Evolutionary conservation across 1,140 invertebrate genomes (phyloP), one percentile per base, ranked within the genome.

Genomic region (Phortica variegata): DNA sequence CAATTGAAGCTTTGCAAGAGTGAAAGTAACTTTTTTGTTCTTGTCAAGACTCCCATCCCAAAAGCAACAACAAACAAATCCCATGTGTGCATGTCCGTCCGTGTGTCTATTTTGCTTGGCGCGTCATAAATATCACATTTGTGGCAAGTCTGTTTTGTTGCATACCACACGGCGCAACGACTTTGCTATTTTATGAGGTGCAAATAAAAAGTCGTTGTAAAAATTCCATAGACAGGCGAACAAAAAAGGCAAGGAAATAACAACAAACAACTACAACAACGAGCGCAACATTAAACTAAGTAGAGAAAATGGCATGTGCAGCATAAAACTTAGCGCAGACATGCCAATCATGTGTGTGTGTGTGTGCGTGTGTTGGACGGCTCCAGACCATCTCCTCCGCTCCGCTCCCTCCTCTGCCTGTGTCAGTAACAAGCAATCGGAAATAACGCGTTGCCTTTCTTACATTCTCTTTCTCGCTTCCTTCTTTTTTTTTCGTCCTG

Each of bases 101-200:
- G n/a, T 54, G 60, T 65, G 61, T 65, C 61, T 59, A 46, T 43
- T 26, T 26, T 26, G 10, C 23, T 26, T 26, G 9, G 8, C 5
- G 43, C 60, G 56, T 68, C 63, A 68, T 68, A 68, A 68, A 68
- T 68, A 60, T 68, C 63, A 68, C 63, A 68, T 68, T 68, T 68
- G 63, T 60, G 63, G 63, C 63, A 68, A 60, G 68, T 31, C 34
- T 63, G 62, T 52, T 68, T 60, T 68, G 63, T 48, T 68, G 63
- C 63, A 68, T 68, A 65, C 46, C 51, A 49, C 60, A 44, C 18
- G 50, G 63, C 57, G 60, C 61, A 68, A n/a, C n/a, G n/a, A n/a
- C n/a, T 68, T 68, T 63, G 57, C 52, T 58, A 60, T 62, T 68
- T 68, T 68, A 68, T 69, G 65, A 68, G 65, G 65, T 69, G 65